These are phyloP conservation scores for Tylochromis polylepis DNA, from an alignment of 2,113 vertebrate species.

Conservation along the genomic window DNA sequence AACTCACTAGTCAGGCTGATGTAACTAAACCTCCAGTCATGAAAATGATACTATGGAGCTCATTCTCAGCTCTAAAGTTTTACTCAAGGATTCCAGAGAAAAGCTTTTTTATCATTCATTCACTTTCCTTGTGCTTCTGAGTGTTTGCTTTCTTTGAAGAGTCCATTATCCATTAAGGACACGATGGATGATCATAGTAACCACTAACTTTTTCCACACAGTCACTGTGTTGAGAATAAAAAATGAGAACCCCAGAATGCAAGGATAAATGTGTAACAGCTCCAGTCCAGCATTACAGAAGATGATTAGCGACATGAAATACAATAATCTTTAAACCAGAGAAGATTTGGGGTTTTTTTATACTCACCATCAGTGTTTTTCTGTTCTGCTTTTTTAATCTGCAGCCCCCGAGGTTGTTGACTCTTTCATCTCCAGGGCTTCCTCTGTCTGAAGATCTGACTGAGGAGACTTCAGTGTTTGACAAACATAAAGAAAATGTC, in stretches of 20 bases:
- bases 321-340: background rate
- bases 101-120: accelerated
- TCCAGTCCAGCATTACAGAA: background rate
- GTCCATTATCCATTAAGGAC: background rate
- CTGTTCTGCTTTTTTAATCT: background rate
- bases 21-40: too few relatives aligned
- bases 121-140: background rate
- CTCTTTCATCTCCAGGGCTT: background rate
- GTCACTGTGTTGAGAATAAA: background rate
- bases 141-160: accelerated
- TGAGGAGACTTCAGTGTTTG: background rate
- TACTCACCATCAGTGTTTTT: background rate
- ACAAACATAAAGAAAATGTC: background rate
- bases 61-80: background rate
- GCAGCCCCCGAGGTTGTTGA: background rate
- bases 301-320: background rate
- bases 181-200: background rate
- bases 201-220: accelerated
- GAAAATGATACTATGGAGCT: accelerated
- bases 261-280: background rate
- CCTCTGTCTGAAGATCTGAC: background rate
- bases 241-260: accelerated
- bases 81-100: background rate
- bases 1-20: too few relatives aligned
- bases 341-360: background rate